phyloP scores from a whole-genome alignment of 2,888 invertebrate genomes.

The Imbricaverruca yamaguchii region DNA sequence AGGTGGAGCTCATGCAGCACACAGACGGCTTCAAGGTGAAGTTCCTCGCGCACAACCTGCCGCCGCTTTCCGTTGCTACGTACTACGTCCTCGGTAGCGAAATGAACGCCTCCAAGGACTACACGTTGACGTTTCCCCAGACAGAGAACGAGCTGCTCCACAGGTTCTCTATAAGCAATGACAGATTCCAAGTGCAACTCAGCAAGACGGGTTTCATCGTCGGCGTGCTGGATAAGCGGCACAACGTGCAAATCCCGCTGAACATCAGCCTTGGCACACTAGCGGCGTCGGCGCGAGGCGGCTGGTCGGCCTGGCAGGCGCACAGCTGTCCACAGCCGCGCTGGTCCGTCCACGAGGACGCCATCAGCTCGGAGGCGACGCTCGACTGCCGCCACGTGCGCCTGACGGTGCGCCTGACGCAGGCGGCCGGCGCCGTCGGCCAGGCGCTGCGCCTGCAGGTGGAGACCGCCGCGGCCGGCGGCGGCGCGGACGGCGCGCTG shows the following conservation, averaged over 20 bases:
- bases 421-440: neutral
- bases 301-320: slow-evolving; percentile 76
- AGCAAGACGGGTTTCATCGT: slow-evolving; percentile 75
- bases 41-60: slow-evolving; percentile 37
- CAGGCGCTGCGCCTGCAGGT: slow-evolving; percentile 66
- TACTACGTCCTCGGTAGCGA: slow-evolving; percentile 46
- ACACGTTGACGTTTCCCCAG: slow-evolving; percentile 42
- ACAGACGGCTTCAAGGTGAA: slow-evolving; percentile 36
- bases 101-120: slow-evolving; percentile 37
- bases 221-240: slow-evolving; percentile 66
- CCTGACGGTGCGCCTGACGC: slow-evolving; percentile 49
- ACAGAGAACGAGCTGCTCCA: slow-evolving; percentile 42
- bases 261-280: slow-evolving; percentile 74
- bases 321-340: slow-evolving; percentile 52
- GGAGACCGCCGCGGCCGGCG: no score
- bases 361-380: slow-evolving; percentile 72
- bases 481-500: slow-evolving; percentile 64
- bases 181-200: slow-evolving; percentile 65
- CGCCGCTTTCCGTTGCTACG: slow-evolving; percentile 28
- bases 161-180: slow-evolving; percentile 75
- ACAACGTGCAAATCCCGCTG: slow-evolving; percentile 67
- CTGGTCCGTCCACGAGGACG: slow-evolving; percentile 77
- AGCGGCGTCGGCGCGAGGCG: slow-evolving; percentile 91
- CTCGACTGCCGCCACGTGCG: slow-evolving; percentile 57
- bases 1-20: neutral